Evolutionary conservation across 2,888 invertebrate species (phyloP).

Genomic region (Drosophila buzzatii): DNA sequence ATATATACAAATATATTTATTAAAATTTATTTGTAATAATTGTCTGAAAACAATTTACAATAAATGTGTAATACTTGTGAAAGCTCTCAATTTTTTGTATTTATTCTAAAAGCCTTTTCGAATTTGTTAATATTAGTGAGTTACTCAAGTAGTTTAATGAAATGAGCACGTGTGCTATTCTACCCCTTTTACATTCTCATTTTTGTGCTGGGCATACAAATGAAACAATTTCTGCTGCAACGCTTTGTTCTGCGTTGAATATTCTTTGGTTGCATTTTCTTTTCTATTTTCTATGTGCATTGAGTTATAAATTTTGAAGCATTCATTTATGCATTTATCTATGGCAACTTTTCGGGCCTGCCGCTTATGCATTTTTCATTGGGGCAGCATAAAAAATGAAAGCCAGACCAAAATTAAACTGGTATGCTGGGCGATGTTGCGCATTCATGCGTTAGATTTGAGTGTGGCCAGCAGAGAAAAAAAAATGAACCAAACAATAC

Average conservation of each 20-base stretch:
- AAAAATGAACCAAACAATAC: constrained; percentile 27
- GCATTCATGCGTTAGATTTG: constrained; percentile 59
- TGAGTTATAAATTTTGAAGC: constrained; percentile 68
- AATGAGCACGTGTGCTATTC: too few relatives aligned
- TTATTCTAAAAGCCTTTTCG: too few relatives aligned
- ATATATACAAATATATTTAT: too few relatives aligned
- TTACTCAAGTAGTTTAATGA: too few relatives aligned
- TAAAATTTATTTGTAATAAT: too few relatives aligned
- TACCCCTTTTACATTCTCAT: background rate
- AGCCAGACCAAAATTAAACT: constrained; percentile 6
- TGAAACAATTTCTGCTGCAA: constrained; percentile 42
- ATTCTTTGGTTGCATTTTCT: constrained; percentile 40
- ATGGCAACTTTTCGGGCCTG: constrained; percentile 45
- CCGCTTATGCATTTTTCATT: constrained; percentile 41
- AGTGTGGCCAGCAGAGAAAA: constrained; percentile 28
- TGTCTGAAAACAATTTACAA: too few relatives aligned
- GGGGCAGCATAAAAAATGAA: background rate
- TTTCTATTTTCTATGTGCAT: constrained; percentile 69
- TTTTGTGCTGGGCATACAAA: constrained; percentile 16
- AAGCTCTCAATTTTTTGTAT: too few relatives aligned
- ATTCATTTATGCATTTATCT: constrained; percentile 64
- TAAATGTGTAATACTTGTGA: too few relatives aligned
- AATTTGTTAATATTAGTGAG: too few relatives aligned
- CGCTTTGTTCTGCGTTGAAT: constrained; percentile 33
- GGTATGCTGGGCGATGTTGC: constrained; percentile 10